A percentile compares a stretch with the other conserved stretches of the same genome.
Evolutionary conservation across 2,888 invertebrate species (phyloP).

Genomic region (Rhogogaster chlorosoma): DNA sequence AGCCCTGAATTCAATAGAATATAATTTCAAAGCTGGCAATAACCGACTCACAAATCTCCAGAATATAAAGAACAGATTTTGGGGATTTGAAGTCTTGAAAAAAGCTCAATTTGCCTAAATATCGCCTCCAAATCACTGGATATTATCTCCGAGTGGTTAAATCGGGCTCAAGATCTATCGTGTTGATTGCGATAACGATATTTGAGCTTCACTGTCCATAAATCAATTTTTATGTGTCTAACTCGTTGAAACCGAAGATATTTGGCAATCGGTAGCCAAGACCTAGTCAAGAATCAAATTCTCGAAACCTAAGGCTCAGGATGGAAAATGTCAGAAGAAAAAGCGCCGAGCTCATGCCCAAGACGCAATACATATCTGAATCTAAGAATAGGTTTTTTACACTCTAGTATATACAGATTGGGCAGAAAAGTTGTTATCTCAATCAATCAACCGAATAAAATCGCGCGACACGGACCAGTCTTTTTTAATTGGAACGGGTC

Average conservation of each 20-base stretch:
- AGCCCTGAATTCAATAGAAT: neutral
- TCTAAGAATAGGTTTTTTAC: neutral
- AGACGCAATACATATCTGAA: neutral
- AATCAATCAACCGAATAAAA: neutral
- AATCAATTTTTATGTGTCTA: neutral
- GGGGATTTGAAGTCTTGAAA: neutral
- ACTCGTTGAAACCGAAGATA: neutral
- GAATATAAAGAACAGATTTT: neutral
- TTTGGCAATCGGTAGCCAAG: neutral
- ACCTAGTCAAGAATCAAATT: neutral
- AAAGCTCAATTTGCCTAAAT: neutral
- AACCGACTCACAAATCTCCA: neutral
- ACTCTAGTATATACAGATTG: neutral
- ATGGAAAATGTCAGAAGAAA: neutral
- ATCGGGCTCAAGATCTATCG: neutral
- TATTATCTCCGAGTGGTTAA: neutral
- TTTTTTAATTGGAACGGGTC: neutral
- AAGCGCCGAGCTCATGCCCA: neutral
- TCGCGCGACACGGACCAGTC: neutral
- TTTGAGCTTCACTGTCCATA: neutral
- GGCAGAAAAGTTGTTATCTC: neutral
- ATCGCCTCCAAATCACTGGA: neutral
- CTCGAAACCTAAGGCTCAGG: neutral
- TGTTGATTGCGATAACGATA: neutral
- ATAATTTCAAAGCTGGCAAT: neutral